phyloP scores from a whole-genome alignment of 2,888 invertebrate genomes.

The Dione vanillae region DNA sequence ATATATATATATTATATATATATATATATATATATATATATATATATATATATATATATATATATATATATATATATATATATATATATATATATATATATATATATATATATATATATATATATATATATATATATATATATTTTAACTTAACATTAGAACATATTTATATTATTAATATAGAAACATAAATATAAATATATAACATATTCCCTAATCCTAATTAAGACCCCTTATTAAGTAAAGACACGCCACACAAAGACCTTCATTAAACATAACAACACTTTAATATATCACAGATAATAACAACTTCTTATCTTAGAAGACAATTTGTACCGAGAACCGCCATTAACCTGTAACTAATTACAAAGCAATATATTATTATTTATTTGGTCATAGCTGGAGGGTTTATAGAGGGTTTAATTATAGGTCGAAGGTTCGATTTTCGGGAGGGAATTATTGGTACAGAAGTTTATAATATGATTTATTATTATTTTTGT shows the following conservation, averaged over 20 bases:
- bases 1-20: no score
- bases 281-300: neutral
- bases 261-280: neutral
- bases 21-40: no score
- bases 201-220: neutral
- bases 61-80: no score
- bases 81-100: no score
- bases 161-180: no score
- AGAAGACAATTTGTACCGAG: neutral
- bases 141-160: no score
- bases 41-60: no score
- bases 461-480: neutral
- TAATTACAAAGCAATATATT: slow-evolving; percentile 14
- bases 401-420: neutral
- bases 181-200: no score
- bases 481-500: neutral
- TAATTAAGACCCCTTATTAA: neutral
- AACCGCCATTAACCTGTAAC: neutral
- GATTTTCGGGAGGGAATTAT: neutral
- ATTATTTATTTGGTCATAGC: neutral
- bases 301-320: neutral
- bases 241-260: neutral
- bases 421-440: neutral
- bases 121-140: no score
- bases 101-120: no score